Evolutionary conservation across 2,888 invertebrate species (phyloP), one percentile per base, ranked within the genome.

Genomic region (Noctua janthe): DNA sequence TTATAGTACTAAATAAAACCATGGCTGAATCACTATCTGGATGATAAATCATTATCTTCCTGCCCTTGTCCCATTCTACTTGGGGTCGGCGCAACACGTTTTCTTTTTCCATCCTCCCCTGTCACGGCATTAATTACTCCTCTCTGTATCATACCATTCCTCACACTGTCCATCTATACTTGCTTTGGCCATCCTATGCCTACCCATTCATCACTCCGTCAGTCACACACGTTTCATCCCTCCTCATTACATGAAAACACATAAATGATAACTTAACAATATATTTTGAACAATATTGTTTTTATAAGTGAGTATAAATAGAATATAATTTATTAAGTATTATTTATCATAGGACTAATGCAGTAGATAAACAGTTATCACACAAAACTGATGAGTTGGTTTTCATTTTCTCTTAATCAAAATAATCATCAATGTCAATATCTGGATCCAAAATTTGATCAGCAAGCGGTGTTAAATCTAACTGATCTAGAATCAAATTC

Each of bases 361-460:
- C 66, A 66, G 5, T 39, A 39, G 13, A 71, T 71, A 54, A 54
- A 54, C 70, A 49, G 6, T 49, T 76, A 20, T 35, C 23, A 78
- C 71, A 43, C 1, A 35, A 29, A 49, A 47, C 23, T 73, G 35
- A 70, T 20, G 11, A 71, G 6, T 78, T 47, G 74, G 35, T 62
- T 39, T 43, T 47, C 6, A 43, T 43, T 71, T 67, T 56, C 49
- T 23, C 69, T 73, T 73, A 99, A 97, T 99, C 99, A 98, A 99
- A 99, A 97, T 99, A 99, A 97, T 99, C 99, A 95, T 99, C 99
- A 92, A 99, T 99, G 94, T 99, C 99, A 92, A 99, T 98, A 93
- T 99, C 98, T 39, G 99, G 99, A 97, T 99, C 98, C 15, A 99
- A 97, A 89, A 99, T 98, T 94, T 99, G 98, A 94, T 99, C 99